These are phyloP conservation scores for Lasioglossum albipes DNA, from an alignment of 1,140 invertebrate species.

Conservation along the genomic window DNA sequence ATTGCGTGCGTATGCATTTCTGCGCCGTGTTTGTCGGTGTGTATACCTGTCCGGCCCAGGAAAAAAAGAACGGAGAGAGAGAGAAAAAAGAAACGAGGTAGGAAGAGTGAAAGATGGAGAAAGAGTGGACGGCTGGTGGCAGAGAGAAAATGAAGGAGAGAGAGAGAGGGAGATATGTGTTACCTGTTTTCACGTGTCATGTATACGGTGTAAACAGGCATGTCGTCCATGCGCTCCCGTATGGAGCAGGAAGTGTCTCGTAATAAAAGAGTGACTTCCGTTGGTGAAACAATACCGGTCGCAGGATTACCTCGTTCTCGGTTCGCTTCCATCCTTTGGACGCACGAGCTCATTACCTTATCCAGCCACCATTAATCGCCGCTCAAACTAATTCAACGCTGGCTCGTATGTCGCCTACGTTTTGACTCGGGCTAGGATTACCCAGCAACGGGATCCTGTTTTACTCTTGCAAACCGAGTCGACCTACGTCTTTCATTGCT, in stretches of 20 bases:
- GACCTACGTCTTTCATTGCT: background rate
- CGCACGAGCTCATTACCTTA: conserved; percentile 48
- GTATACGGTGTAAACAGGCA: conserved; percentile 59
- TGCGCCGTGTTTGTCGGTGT: background rate
- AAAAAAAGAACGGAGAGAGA: background rate
- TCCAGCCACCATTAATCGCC: conserved; percentile 54
- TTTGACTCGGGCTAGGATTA: conserved; percentile 7
- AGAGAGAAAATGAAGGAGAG: conserved; percentile 4
- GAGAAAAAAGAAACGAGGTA: conserved; percentile 16
- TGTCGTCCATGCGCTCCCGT: conserved; percentile 36
- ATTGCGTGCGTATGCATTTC: conserved; percentile 24
- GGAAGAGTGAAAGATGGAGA: background rate
- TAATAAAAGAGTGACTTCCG: conserved; percentile 75
- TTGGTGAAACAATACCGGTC: conserved; percentile 70
- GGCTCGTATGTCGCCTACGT: conserved; percentile 14
- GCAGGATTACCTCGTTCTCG: conserved; percentile 57
- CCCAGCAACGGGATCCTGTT: too few relatives aligned
- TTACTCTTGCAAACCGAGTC: background rate
- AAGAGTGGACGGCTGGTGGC: background rate
- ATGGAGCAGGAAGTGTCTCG: conserved; percentile 69
- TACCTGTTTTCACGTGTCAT: conserved; percentile 46
- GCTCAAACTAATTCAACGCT: conserved; percentile 51
- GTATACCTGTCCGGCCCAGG: conserved; percentile 9
- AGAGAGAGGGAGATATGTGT: background rate
- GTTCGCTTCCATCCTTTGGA: conserved; percentile 62